Evolutionary conservation across 2,113 vertebrate species (phyloP).

Genomic region (Leptobrachium leishanense): DNA sequence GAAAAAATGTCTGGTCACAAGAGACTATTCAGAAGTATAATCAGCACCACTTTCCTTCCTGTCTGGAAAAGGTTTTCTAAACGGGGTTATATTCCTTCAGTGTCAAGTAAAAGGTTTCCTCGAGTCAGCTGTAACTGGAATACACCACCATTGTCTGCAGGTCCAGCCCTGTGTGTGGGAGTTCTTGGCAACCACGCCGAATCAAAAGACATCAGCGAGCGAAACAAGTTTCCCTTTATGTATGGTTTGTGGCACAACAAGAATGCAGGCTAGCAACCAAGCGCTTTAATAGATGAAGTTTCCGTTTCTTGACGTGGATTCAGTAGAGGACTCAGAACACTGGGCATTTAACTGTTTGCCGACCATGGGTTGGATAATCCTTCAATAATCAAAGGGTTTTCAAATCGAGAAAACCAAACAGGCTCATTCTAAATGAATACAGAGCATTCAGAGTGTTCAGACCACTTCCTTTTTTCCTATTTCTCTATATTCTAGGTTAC

Average conservation of each 20-base stretch:
- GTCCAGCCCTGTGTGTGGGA: constrained; percentile 20
- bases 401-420: too few relatives aligned
- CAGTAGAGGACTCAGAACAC: too few relatives aligned
- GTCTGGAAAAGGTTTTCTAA: neutral
- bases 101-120: constrained; percentile 21
- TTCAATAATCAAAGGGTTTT: too few relatives aligned
- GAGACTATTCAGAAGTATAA: neutral
- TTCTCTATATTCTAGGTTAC: too few relatives aligned
- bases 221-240: constrained; percentile 26
- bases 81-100: neutral
- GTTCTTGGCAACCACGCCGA: constrained; percentile 15
- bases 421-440: too few relatives aligned
- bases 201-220: constrained; percentile 14
- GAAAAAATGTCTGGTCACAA: neutral
- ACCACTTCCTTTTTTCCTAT: too few relatives aligned
- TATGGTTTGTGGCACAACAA: constrained; percentile 18
- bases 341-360: too few relatives aligned
- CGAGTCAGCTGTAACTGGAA: constrained; percentile 5
- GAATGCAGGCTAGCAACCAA: constrained; percentile 8
- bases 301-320: too few relatives aligned
- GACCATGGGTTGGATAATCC: too few relatives aligned
- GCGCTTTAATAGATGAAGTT: neutral
- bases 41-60: constrained; percentile 7
- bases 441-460: too few relatives aligned
- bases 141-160: constrained; percentile 20